These are phyloP conservation scores for Torymus aiolomorphi DNA, from an alignment of 2,888 invertebrate species.

Conservation along the genomic window DNA sequence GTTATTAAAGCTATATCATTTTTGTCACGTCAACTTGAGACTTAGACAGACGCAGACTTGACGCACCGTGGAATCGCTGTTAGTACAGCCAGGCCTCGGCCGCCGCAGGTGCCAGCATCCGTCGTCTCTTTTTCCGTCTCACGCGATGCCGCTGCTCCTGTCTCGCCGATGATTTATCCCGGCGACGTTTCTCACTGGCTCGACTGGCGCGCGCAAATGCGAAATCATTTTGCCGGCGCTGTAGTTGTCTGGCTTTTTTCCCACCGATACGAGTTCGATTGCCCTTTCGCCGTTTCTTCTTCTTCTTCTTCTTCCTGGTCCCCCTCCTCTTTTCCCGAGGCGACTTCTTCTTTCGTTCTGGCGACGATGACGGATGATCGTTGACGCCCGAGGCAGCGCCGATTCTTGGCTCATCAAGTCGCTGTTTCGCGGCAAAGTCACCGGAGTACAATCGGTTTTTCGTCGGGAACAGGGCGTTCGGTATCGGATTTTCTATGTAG, in stretches of 20 bases:
- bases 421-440: constrained; percentile 7
- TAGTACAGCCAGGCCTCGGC: neutral
- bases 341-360: neutral
- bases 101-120: neutral
- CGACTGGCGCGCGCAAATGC: neutral
- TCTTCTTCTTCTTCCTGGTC: constrained; percentile 28
- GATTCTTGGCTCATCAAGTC: constrained; percentile 15
- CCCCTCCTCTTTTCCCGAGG: neutral
- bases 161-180: too few species aligned
- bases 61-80: too few species aligned
- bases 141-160: too few species aligned
- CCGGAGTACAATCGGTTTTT: neutral
- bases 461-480: neutral
- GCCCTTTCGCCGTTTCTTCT: constrained; percentile 70
- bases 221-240: constrained; percentile 1
- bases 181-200: neutral
- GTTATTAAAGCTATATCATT: too few species aligned
- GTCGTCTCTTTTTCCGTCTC: constrained; percentile 65
- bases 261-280: constrained; percentile 48
- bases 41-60: too few species aligned
- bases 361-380: constrained; percentile 27
- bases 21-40: too few species aligned
- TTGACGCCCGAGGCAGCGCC: neutral
- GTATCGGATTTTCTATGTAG: constrained; percentile 2
- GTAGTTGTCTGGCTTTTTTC: neutral